These are phyloP conservation scores for Macaria notata DNA, from an alignment of 2,888 invertebrate species.

Conservation along the genomic window DNA sequence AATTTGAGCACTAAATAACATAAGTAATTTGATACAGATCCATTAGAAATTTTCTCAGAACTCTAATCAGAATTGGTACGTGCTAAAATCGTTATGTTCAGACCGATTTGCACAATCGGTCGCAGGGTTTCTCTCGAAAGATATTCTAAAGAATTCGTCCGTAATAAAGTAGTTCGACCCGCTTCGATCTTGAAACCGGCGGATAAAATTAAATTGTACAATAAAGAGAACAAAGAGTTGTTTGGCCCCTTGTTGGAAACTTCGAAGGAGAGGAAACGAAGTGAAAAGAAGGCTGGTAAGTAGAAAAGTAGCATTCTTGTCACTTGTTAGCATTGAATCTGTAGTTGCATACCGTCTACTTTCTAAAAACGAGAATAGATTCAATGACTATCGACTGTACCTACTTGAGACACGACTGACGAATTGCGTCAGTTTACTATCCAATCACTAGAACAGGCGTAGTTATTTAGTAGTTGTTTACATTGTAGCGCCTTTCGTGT, in stretches of 20 bases:
- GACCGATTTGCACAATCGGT: constrained; percentile 57
- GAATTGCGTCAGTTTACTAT: constrained; percentile 4
- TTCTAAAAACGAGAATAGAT: constrained; percentile 39
- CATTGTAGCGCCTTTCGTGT: constrained; percentile 43
- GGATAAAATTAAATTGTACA: constrained; percentile 69
- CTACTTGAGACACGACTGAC: background rate
- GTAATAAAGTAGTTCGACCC: constrained; percentile 68
- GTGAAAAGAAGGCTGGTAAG: constrained; percentile 64
- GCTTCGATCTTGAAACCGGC: constrained; percentile 70
- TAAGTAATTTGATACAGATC: constrained; percentile 9
- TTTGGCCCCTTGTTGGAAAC: constrained; percentile 78
- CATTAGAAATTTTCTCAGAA: background rate
- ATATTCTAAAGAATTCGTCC: constrained; percentile 57
- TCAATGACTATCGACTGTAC: constrained; percentile 3
- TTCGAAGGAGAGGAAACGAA: constrained; percentile 67
- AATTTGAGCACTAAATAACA: constrained; percentile 2
- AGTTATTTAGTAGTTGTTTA: constrained; percentile 36
- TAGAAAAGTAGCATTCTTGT: constrained; percentile 55
- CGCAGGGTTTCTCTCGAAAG: constrained; percentile 53
- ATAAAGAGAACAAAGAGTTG: constrained; percentile 74
- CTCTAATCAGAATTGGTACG: constrained; percentile 4
- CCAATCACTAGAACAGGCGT: constrained; percentile 5
- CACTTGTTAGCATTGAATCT: constrained; percentile 32
- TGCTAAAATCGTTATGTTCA: constrained; percentile 51
- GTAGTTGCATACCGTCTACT: constrained; percentile 29